Evolutionary conservation across 2,113 vertebrate genomes (phyloP).

Genomic region (Psittacara wagleri): DNA sequence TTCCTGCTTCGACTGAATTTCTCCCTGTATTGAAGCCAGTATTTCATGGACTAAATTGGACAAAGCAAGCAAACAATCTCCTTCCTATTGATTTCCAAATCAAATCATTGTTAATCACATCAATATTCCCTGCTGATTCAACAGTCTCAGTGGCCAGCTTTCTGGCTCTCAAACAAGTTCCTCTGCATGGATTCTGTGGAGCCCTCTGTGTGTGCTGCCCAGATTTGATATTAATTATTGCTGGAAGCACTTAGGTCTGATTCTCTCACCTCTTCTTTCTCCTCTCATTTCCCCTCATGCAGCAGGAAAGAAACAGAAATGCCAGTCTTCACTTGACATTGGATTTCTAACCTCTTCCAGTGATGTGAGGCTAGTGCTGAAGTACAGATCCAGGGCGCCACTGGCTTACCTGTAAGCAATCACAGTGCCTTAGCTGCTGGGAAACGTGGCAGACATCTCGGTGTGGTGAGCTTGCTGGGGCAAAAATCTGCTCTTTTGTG

Average conservation of each 20-base stretch:
- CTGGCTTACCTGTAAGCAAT: not conserved
- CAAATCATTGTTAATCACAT: constrained; percentile 35
- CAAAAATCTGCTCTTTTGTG: not conserved
- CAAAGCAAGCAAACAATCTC: constrained; percentile 18
- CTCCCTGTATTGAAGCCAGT: not conserved
- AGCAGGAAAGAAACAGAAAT: not conserved
- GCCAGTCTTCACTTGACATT: fast-evolving
- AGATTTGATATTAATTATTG: not conserved
- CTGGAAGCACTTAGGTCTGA: not conserved
- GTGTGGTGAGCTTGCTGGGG: not conserved
- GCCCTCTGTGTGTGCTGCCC: not conserved
- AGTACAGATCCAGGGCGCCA: not conserved
- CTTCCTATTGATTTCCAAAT: constrained; percentile 46
- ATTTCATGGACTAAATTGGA: constrained; percentile 23
- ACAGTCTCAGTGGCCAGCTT: not conserved
- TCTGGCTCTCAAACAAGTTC: not conserved
- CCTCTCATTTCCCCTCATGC: not conserved
- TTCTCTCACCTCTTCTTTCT: not conserved
- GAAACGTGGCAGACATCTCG: not conserved
- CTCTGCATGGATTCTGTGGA: not conserved
- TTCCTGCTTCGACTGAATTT: not conserved
- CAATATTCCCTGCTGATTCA: not conserved
- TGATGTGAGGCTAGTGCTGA: not conserved
- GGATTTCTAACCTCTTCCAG: not conserved
- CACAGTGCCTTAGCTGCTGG: not conserved